Evolutionary conservation across 2,888 invertebrate genomes (phyloP).

Genomic region (Allophyes oxyacanthae): DNA sequence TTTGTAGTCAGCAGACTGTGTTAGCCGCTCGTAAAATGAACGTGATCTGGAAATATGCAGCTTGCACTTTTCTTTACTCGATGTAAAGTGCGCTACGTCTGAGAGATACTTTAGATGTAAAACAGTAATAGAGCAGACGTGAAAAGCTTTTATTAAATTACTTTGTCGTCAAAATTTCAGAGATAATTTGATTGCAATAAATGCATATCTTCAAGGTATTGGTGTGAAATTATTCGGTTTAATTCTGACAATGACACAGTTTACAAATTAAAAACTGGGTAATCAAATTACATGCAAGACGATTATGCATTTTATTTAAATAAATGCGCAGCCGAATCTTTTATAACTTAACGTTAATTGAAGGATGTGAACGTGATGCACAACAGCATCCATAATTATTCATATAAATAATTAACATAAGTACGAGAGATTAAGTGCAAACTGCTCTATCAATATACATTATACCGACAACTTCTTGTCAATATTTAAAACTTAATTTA

Average conservation of each 20-base stretch:
- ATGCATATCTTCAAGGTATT: slow-evolving; percentile 4
- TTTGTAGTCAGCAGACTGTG: background rate
- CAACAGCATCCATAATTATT: no score
- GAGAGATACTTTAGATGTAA: background rate
- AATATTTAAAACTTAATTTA: no score
- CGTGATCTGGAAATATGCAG: slow-evolving; percentile 11
- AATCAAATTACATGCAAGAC: slow-evolving; percentile 12
- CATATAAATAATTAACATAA: no score
- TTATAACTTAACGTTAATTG: no score
- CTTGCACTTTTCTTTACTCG: slow-evolving; percentile 1
- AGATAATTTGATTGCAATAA: background rate
- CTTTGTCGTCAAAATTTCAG: background rate
- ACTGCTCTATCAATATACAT: no score
- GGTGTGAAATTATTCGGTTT: slow-evolving; percentile 17
- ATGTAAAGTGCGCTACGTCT: slow-evolving; percentile 1
- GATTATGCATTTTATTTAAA: background rate
- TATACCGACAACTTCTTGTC: no score
- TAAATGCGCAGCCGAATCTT: background rate
- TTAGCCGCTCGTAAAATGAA: slow-evolving; percentile 2
- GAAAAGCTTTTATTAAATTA: background rate
- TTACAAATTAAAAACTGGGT: slow-evolving; percentile 13
- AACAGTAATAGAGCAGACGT: background rate
- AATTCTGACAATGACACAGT: slow-evolving; percentile 39
- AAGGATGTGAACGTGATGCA: no score
- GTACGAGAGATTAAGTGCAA: no score